Evolutionary conservation across 2,797 vertebrate species (phyloP), one percentile per base, ranked within the genome.

Genomic region (Sciaenops ocellatus): DNA sequence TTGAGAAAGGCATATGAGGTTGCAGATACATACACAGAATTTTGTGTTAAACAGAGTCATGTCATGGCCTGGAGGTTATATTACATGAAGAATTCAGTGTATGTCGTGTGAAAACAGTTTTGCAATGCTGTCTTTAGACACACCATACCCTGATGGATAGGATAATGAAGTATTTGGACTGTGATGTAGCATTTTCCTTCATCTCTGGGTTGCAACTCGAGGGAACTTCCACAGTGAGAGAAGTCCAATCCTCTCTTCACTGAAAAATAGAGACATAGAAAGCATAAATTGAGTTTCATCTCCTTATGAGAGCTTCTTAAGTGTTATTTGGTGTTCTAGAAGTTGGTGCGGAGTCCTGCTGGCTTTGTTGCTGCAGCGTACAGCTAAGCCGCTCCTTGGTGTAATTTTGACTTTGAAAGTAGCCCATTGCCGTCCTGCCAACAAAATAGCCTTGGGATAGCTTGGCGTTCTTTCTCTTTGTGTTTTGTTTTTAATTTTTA

Each of bases 341-440:
- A 86, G 79, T 87, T 28, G 67, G 41, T 76, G 56, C 42, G 76
- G 54, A 79, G 79, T 80, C 80, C 80, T 73, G 78, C 76, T 54
- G 84, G 62, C 87, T 88, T 57, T 54, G 82, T 70, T 79, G 70
- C 79, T 22, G 83, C 80, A 69, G 85, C 73, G 68, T 22, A 76
- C 78, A 84, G 84, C 85, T 90, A 87, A 92, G 86, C 85, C 47
- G 78, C 86, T 92, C 90, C 91, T 91, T 76, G 76, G 90, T 92
- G 93, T 91, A 82, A 90, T 92, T 91, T 89, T 92, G 90, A 93
- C 94, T 94, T 95, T 91, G 86, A 94, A 94, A 94, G 89, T 92
- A 90, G 89, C 86, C 90, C 83, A 42, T 83, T 83, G 76, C 76
- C 69, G 88, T 83, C 86, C 90, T 92, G 93, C 92, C 91, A 94